Percentiles rank a stretch among this genome's conserved stretches.
Evolutionary conservation across 2,888 invertebrate genomes (phyloP).

Genomic region (Rotaria macrura): DNA sequence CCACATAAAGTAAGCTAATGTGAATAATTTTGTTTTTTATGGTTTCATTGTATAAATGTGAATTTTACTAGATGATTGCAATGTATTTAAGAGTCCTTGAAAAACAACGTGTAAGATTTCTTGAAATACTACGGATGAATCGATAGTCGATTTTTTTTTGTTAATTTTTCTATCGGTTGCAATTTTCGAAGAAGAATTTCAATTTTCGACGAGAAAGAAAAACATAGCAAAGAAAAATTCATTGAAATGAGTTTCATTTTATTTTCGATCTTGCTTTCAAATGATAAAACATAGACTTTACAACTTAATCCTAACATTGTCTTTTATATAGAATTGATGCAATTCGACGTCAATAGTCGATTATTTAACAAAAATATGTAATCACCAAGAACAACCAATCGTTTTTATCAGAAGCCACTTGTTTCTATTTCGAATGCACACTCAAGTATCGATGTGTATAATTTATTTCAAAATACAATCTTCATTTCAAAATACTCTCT

Average conservation of each 20-base stretch:
- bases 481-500: not conserved
- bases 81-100: slow-evolving; percentile 3
- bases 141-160: no score
- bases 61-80: not conserved
- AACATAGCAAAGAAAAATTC: no score
- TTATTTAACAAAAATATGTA: not conserved
- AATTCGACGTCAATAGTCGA: not conserved
- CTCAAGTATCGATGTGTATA: not conserved
- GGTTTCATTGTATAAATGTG: not conserved
- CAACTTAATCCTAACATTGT: not conserved
- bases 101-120: not conserved
- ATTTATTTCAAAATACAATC: no score
- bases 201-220: no score
- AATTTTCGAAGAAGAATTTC: not conserved
- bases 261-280: not conserved
- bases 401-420: not conserved
- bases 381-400: not conserved
- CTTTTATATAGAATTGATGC: not conserved
- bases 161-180: no score
- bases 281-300: not conserved
- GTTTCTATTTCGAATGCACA: not conserved
- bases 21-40: not conserved
- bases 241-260: not conserved
- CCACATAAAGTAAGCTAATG: slow-evolving; percentile 72
- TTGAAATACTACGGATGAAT: no score